Evolutionary conservation across 2,113 vertebrate genomes (phyloP), one percentile per base, ranked within the genome.

Genomic region (Microtus montanus): DNA sequence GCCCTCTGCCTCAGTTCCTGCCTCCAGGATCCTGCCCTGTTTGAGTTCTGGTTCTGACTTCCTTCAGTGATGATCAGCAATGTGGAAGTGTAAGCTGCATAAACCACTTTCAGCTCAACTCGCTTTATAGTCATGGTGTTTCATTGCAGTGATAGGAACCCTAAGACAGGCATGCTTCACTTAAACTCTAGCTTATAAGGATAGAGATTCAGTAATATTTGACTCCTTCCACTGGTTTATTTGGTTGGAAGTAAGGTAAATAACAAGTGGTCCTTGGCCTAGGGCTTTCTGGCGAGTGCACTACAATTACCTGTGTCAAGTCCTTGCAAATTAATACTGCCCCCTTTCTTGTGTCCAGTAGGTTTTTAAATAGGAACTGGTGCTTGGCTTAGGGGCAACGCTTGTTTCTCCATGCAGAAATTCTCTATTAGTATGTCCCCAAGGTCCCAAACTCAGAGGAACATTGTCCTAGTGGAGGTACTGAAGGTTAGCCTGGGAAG

Each of bases 171-270:
- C 22, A 85, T 74, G 75, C 87, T 80, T 93, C 91, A 92, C 94
- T 91, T 83, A 93, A 91, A 89, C 38, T 92, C 84, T 89, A 87
- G 44, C 89, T 95, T 94, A 61, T 96, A 77, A 92, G 68, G 66
- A 61, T 24, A 74, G 33, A 70, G 33, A 77, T 75, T 87, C 63
- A 85, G 94, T 89, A 95, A 20, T 41, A 87, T 89, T 89, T 92
- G 75, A 78, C 61, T 96, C 84, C 91, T 95, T 96, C 93, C 47
- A 90, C 38, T 87, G 70, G 88, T 92, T 93, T 68, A 75, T 95
- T 96, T 96, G 85, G 96, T 88, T 93, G 84, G 80, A 95, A 92
- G 85, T 47, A 92, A 38, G 77, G 93, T 93, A 71, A 93, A 95
- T 93, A 96, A 96, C 74, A 95, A 93, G 47, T 26, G 49, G 30